phyloP scores from a whole-genome alignment of 35 echinoderm and acorn worm genomes.

The Ophiothrix spiculata region DNA sequence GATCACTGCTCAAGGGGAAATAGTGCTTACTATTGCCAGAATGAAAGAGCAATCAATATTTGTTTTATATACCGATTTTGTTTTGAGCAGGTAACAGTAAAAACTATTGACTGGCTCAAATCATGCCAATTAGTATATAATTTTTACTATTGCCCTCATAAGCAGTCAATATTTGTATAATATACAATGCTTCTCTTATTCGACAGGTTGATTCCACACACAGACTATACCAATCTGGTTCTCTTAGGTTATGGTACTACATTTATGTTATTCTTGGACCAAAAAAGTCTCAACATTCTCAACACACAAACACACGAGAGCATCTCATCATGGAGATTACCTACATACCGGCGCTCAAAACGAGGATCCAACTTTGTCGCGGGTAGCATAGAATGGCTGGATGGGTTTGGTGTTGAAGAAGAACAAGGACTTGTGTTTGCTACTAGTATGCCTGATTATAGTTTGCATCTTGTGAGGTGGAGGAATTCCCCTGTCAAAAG shows the following conservation, averaged over 20 bases:
- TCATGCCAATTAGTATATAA: no score
- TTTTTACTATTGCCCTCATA: no score
- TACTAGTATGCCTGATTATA: conserved; percentile 79
- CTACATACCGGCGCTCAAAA: conserved; percentile 63
- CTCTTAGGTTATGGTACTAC: conserved; percentile 50
- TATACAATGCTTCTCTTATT: conserved; percentile 9
- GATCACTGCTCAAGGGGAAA: no score
- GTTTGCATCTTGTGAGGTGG: conserved; percentile 82
- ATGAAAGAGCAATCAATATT: no score
- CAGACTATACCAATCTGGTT: conserved; percentile 58
- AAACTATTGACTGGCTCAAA: no score
- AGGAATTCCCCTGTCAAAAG: not conserved
- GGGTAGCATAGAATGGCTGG: conserved; percentile 70
- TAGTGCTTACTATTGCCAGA: not conserved
- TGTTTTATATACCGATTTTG: no score
- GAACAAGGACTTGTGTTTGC: conserved; percentile 80
- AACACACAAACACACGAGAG: conserved; percentile 71
- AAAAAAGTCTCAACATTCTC: conserved; percentile 62
- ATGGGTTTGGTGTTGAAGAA: conserved; percentile 51
- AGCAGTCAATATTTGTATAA: no score
- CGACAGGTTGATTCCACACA: conserved; percentile 61
- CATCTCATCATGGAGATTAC: conserved; percentile 76
- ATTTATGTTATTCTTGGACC: conserved; percentile 74
- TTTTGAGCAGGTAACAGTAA: no score
- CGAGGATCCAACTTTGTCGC: conserved; percentile 82